Conservation (phyloP, 2,888 invertebrate genomes). For the Rosalia funebris region DNA sequence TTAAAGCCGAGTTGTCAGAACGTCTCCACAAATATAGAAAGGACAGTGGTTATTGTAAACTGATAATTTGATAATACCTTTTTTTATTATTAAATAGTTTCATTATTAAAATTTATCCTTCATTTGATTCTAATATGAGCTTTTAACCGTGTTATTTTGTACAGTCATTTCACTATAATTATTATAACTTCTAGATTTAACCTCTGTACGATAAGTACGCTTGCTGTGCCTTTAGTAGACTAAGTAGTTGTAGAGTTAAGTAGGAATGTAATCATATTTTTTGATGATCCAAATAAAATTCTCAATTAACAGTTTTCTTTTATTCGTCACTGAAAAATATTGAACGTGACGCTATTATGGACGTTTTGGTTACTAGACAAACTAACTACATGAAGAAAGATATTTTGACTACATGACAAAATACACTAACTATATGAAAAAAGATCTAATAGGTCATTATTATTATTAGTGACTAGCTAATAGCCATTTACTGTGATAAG, state of each 20-base stretch:
- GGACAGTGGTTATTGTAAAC: slow-evolving; percentile 27
- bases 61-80: slow-evolving; percentile 36
- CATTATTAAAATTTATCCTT: slow-evolving; percentile 34
- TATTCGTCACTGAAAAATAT: no score
- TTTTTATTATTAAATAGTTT: slow-evolving; percentile 36
- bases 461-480: no score
- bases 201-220: slow-evolving; percentile 63
- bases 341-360: no score
- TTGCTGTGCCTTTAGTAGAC: slow-evolving; percentile 64
- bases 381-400: no score
- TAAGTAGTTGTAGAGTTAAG: slow-evolving; percentile 56
- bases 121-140: slow-evolving; percentile 38
- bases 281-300: slow-evolving; percentile 53
- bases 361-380: no score
- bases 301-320: slow-evolving; percentile 33
- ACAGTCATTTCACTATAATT: slow-evolving; percentile 47
- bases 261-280: slow-evolving; percentile 62
- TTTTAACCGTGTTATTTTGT: slow-evolving; percentile 49
- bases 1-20: neutral
- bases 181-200: slow-evolving; percentile 52
- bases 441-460: no score
- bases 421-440: no score
- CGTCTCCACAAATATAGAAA: slow-evolving; percentile 6
- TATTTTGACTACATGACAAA: no score
- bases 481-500: no score